Percentiles rank a stretch among this genome's conserved stretches.
Evolutionary conservation across 1,140 invertebrate species (phyloP).

Genomic region (Eubasilissa regina): DNA sequence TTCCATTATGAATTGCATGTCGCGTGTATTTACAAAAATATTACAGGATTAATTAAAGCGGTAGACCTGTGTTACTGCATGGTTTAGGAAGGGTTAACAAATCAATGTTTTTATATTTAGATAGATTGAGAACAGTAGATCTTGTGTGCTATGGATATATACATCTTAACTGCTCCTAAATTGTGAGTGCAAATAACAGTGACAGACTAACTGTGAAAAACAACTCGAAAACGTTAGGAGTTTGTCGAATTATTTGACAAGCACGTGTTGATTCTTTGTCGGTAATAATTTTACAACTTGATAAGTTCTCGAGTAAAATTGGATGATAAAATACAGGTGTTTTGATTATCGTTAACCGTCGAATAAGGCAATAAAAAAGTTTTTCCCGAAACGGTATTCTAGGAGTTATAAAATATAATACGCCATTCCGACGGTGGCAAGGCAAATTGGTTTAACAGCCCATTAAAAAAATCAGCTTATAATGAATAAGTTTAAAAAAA

Average conservation of each 20-base stretch:
- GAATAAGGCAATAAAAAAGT: not conserved
- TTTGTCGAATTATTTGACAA: slow-evolving; percentile 35
- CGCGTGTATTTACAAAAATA: too few relatives aligned
- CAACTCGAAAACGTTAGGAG: slow-evolving; percentile 29
- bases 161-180: not conserved
- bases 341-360: slow-evolving; percentile 2
- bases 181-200: slow-evolving; percentile 3
- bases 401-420: too few relatives aligned
- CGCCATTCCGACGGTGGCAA: too few relatives aligned
- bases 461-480: too few relatives aligned
- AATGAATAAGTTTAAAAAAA: too few relatives aligned
- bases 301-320: slow-evolving; percentile 28
- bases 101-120: not conserved
- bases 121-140: slow-evolving; percentile 14
- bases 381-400: too few relatives aligned
- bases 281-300: slow-evolving; percentile 39
- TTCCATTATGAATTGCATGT: too few relatives aligned
- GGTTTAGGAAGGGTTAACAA: too few relatives aligned
- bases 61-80: too few relatives aligned
- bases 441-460: too few relatives aligned
- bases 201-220: slow-evolving; percentile 4
- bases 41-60: too few relatives aligned
- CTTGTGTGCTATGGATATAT: not conserved
- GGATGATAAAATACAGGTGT: slow-evolving; percentile 12
- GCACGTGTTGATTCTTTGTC: slow-evolving; percentile 19